Percentiles rank a stretch among this genome's conserved stretches.
These are phyloP conservation scores for Quadriops clusia DNA, from an alignment of 2,888 invertebrate genomes.

Conservation along the genomic window DNA sequence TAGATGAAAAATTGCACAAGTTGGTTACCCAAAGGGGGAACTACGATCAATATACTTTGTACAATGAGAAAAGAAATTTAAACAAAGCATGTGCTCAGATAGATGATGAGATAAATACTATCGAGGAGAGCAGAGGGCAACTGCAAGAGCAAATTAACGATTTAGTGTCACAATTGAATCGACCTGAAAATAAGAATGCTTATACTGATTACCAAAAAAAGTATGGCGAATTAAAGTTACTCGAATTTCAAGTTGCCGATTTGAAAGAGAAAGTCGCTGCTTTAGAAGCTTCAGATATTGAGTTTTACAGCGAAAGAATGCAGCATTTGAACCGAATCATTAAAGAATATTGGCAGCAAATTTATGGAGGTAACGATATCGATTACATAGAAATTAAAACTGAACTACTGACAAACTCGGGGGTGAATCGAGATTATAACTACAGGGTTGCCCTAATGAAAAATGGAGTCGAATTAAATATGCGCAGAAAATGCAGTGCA, in stretches of 20 bases:
- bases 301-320: slow-evolving; percentile 89
- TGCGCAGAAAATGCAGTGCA: slow-evolving; percentile 96
- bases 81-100: slow-evolving; percentile 41
- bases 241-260: slow-evolving; percentile 57
- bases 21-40: slow-evolving; percentile 46
- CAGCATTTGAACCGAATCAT: slow-evolving; percentile 83
- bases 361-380: slow-evolving; percentile 88
- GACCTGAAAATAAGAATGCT: slow-evolving; percentile 56
- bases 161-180: slow-evolving; percentile 46
- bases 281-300: slow-evolving; percentile 77
- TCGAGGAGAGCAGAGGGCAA: slow-evolving; percentile 33
- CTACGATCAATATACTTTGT: slow-evolving; percentile 45
- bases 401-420: slow-evolving; percentile 37
- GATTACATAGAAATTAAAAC: slow-evolving; percentile 88
- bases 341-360: slow-evolving; percentile 65
- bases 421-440: slow-evolving; percentile 30
- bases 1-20: slow-evolving; percentile 40
- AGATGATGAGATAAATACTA: slow-evolving; percentile 29
- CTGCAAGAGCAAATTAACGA: slow-evolving; percentile 26
- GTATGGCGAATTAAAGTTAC: slow-evolving; percentile 49
- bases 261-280: slow-evolving; percentile 67
- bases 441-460: slow-evolving; percentile 87
- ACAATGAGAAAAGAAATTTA: slow-evolving; percentile 45
- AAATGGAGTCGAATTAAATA: slow-evolving; percentile 79
- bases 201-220: slow-evolving; percentile 55